Conservation (phyloP, 2,113 vertebrate species). For the Phoenicopterus ruber region DNA sequence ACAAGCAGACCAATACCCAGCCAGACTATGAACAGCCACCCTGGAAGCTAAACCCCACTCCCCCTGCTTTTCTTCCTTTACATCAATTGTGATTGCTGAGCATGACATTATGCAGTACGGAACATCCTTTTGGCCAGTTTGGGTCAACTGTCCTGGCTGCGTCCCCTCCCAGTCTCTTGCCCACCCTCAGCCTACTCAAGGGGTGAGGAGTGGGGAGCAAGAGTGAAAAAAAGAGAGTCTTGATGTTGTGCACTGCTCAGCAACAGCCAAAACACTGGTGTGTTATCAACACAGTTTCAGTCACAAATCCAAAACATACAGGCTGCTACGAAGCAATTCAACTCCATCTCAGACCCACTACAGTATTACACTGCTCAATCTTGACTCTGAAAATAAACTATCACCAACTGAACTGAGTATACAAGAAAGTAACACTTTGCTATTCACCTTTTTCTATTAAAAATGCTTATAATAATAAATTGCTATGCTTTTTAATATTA, state of each 20-base stretch:
- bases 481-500: background rate
- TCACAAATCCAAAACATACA: background rate
- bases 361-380: background rate
- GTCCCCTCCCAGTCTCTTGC: background rate
- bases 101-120: background rate
- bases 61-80: rapidly evolving
- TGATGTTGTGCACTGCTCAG: background rate
- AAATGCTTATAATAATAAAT: background rate
- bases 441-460: background rate
- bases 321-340: background rate
- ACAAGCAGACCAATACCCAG: background rate
- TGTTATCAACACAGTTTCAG: background rate
- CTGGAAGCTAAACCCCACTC: background rate
- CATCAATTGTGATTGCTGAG: background rate
- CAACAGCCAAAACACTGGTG: background rate
- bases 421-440: background rate
- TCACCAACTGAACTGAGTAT: background rate
- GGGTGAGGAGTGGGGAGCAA: background rate
- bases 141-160: background rate
- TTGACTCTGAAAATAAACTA: background rate
- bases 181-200: background rate
- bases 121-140: background rate
- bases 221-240: background rate
- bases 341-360: background rate
- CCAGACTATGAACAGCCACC: background rate